Percentiles rank a stretch among this genome's conserved stretches.
These are phyloP conservation scores for Phalacrocorax aristotelis DNA, from an alignment of 2,113 vertebrate species.

Conservation along the genomic window DNA sequence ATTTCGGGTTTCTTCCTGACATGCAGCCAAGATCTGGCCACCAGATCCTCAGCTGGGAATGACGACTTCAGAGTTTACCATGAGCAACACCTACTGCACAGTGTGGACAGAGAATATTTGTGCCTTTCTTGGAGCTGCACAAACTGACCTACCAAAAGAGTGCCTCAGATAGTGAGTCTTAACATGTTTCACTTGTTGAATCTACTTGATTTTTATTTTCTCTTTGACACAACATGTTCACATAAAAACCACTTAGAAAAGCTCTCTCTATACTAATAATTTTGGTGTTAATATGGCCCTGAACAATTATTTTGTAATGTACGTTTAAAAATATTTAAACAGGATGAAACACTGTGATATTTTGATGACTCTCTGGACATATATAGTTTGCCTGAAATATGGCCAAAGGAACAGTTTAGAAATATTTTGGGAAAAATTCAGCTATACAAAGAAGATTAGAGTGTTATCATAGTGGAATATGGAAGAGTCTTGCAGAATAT, in stretches of 20 bases:
- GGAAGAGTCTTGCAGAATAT: background rate
- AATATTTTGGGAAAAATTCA: background rate
- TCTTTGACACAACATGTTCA: background rate
- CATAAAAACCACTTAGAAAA: background rate
- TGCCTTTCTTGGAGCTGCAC: background rate
- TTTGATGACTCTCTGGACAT: background rate
- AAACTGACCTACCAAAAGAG: background rate
- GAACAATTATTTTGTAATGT: background rate
- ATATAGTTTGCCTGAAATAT: background rate
- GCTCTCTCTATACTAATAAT: background rate
- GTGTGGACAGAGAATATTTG: background rate
- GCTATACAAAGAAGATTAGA: background rate
- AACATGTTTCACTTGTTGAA: background rate
- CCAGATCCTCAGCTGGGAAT: background rate
- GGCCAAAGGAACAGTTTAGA: slow-evolving; percentile 10
- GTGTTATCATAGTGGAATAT: background rate
- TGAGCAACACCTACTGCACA: background rate
- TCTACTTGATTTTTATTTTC: background rate
- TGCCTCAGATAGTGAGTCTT: background rate
- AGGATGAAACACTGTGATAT: background rate
- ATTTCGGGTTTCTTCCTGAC: background rate
- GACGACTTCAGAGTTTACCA: background rate
- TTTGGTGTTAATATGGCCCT: background rate
- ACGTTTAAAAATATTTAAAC: background rate
- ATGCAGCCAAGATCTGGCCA: background rate